Percentiles rank a stretch among this genome's conserved stretches.
Conservation (phyloP, 2,888 invertebrate species). For the Oscheius sp. region DNA sequence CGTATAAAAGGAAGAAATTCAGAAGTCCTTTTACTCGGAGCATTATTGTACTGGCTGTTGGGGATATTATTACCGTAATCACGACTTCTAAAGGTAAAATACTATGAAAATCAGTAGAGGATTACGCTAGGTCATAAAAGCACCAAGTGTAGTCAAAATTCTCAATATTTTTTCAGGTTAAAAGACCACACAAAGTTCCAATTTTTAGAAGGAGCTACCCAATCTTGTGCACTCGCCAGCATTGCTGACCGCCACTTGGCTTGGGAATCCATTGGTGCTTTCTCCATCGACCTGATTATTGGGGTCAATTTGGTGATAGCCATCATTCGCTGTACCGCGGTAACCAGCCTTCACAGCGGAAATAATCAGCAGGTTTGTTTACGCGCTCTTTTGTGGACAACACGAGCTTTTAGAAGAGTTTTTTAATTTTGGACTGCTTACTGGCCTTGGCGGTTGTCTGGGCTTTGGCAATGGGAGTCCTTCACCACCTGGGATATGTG, state of each 20-base stretch:
- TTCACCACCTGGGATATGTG: conserved; percentile 24
- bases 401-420: not conserved
- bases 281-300: conserved; percentile 16
- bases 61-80: conserved; percentile 17
- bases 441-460: not conserved
- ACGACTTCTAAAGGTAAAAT: conserved; percentile 19
- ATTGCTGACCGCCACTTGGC: not conserved
- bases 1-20: not conserved
- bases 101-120: no score
- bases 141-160: no score
- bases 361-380: conserved; percentile 5
- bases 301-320: conserved; percentile 17
- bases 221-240: conserved; percentile 14
- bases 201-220: conserved; percentile 19
- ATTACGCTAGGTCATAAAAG: no score
- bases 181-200: no score
- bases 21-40: conserved; percentile 18
- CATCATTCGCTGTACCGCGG: not conserved
- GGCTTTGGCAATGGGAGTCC: not conserved
- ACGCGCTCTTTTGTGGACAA: no score
- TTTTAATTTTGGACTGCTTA: not conserved
- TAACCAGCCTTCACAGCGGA: not conserved
- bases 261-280: conserved; percentile 28
- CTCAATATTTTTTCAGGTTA: no score
- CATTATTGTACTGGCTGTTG: conserved; percentile 10